These are phyloP conservation scores for Sialis fuliginosa DNA, from an alignment of 2,888 invertebrate species.

Conservation along the genomic window DNA sequence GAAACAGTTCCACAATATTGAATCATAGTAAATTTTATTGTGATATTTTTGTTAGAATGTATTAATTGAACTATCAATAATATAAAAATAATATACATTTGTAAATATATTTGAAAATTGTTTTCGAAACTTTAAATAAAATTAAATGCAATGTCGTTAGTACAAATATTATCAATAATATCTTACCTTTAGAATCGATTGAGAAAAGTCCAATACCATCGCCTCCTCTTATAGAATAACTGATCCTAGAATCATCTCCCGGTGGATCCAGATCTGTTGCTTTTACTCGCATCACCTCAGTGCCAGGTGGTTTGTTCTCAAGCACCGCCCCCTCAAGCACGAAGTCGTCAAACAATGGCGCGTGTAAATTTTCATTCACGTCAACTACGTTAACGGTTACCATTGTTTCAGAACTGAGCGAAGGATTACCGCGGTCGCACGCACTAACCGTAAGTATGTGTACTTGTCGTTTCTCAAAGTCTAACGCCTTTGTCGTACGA, in stretches of 20 bases:
- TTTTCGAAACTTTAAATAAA: too few species aligned
- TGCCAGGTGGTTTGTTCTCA: conserved; percentile 66
- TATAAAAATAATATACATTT: too few species aligned
- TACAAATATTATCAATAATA: too few species aligned
- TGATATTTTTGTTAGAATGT: too few species aligned
- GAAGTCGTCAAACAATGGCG: conserved; percentile 69
- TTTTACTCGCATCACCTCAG: conserved; percentile 55
- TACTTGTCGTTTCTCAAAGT: conserved; percentile 79
- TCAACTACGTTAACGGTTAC: conserved; percentile 78
- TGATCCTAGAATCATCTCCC: conserved; percentile 63
- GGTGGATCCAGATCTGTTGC: conserved; percentile 68
- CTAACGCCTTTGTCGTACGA: conserved; percentile 56
- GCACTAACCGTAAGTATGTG: conserved; percentile 77
- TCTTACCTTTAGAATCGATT: conserved; percentile 72
- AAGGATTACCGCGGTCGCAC: conserved; percentile 68
- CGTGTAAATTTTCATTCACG: conserved; percentile 80
- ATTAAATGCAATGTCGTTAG: too few species aligned
- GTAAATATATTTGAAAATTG: too few species aligned
- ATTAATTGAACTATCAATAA: too few species aligned
- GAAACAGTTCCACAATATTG: too few species aligned
- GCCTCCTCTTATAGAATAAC: conserved; percentile 75
- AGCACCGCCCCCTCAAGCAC: conserved; percentile 54
- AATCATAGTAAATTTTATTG: too few species aligned
- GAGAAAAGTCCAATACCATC: conserved; percentile 83
- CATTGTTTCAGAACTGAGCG: conserved; percentile 59